These are phyloP conservation scores for Epicauta chinensis DNA, from an alignment of 1,140 invertebrate genomes.

Conservation along the genomic window DNA sequence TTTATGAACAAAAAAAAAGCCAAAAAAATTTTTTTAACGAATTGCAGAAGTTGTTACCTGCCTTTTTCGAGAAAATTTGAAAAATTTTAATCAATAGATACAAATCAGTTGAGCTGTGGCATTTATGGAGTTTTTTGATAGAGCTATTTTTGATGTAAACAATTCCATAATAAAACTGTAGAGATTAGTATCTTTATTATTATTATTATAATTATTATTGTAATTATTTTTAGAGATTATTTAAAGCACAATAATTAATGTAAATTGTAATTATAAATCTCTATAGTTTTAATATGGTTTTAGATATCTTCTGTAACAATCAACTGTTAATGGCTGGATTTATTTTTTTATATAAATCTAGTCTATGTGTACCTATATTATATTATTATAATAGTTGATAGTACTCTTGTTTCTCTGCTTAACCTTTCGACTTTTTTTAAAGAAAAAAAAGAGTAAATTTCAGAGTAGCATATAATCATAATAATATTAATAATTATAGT, in stretches of 20 bases:
- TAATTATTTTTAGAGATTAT: slow-evolving; percentile 5
- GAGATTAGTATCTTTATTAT: not conserved
- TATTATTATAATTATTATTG: not conserved
- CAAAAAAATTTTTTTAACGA: slow-evolving; percentile 9
- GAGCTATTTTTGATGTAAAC: slow-evolving; percentile 38
- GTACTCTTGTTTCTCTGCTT: slow-evolving; percentile 41
- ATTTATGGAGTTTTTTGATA: slow-evolving; percentile 36
- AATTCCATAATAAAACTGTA: not conserved
- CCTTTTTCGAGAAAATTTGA: slow-evolving; percentile 26
- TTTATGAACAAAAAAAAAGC: slow-evolving; percentile 3
- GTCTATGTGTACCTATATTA: slow-evolving; percentile 23
- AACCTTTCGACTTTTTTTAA: slow-evolving; percentile 27
- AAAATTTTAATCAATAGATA: slow-evolving; percentile 12
- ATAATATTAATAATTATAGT: too few species aligned
- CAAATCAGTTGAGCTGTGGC: slow-evolving; percentile 35
- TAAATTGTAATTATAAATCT: too few species aligned
- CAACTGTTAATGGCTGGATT: slow-evolving; percentile 24
- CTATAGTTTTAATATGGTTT: too few species aligned
- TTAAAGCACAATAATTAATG: slow-evolving; percentile 1
- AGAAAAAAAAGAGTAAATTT: not conserved
- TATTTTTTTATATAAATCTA: slow-evolving; percentile 2
- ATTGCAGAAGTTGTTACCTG: slow-evolving; percentile 24
- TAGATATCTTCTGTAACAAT: slow-evolving; percentile 30
- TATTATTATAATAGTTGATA: slow-evolving; percentile 21
- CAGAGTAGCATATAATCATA: too few species aligned